Evolutionary conservation across 2,113 vertebrate genomes (phyloP), one percentile per base, ranked within the genome.

Genomic region (Odobenus rosmarus): DNA sequence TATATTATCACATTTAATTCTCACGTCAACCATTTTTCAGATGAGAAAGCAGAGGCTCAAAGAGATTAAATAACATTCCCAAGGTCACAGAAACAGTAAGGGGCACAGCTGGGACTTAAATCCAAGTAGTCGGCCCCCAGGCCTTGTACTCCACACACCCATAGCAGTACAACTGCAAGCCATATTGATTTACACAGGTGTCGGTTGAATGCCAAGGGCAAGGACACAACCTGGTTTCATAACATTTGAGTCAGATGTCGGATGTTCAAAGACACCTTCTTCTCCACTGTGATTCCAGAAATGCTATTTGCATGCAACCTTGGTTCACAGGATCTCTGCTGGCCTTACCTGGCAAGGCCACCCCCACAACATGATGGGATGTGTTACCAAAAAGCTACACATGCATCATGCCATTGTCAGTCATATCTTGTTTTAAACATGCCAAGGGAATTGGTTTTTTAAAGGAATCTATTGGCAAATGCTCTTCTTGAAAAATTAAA

Each of bases 391-490:
- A 91, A 95, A 76, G 61, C 51, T 92, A 36, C 77, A n/a, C 4
- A 21, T 81, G 76, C 3, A 0, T 93, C 92, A 84, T 33, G 74
- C 36, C 3, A 5, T 23, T 96, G 83, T 96, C 94, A 97, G 51
- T 96, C 95, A 61, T 33, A 71, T 51, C 69, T 94, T 28, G 12
- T 46, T 28, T 96, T 42, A 88, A 90, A 92, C 31, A 92, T 77
- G 69, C 90, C 33, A 67, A 93, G 51, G 55, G 84, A 96, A 84
- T 92, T 64, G 59, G 92, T 88, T 97, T 97, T 96, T 96, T 97
- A 96, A 96, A 96, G 95, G 87, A 95, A 81, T 84, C 88, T 93
- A 85, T 96, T 95, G 92, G 92, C 92, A 97, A 96, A 95, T 93
- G 64, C 71, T 96, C 76, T 76, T 67, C 86, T 95, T 93, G 83